Conservation (phyloP, 2,113 vertebrate genomes). For the Barbus barbus region DNA sequence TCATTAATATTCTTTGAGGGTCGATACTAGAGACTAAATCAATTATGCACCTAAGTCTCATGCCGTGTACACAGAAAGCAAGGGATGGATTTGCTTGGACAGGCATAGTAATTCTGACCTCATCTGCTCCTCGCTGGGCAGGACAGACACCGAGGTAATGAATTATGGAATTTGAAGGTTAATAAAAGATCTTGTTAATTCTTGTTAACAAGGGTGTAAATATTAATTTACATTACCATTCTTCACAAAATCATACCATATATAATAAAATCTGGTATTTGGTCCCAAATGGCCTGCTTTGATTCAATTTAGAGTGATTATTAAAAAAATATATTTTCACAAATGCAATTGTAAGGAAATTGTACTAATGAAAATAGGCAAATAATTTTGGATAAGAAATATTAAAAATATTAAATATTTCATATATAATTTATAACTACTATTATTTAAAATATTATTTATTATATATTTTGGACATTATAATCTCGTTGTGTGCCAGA, state of each 20-base stretch:
- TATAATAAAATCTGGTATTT: neutral
- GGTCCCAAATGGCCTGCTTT: neutral
- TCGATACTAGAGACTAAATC: slow-evolving; percentile 56
- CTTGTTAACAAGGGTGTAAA: no score
- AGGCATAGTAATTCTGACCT: slow-evolving; percentile 36
- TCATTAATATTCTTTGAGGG: slow-evolving; percentile 66
- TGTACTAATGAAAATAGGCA: neutral
- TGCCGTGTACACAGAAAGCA: slow-evolving; percentile 63
- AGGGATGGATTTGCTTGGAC: slow-evolving; percentile 38
- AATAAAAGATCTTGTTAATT: no score
- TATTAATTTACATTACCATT: no score
- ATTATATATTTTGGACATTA: neutral
- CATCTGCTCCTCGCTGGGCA: neutral
- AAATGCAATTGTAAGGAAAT: neutral
- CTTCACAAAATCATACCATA: neutral
- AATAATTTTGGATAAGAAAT: neutral
- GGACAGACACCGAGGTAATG: neutral
- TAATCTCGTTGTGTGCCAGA: neutral
- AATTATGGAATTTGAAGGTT: neutral
- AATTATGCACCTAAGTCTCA: no score
- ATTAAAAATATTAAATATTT: neutral
- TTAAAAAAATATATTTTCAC: neutral
- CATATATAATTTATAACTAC: neutral
- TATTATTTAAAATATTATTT: no score
- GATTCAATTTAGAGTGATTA: neutral